Conservation (phyloP, 2,113 vertebrate genomes). For the Ellobius talpinus region DNA sequence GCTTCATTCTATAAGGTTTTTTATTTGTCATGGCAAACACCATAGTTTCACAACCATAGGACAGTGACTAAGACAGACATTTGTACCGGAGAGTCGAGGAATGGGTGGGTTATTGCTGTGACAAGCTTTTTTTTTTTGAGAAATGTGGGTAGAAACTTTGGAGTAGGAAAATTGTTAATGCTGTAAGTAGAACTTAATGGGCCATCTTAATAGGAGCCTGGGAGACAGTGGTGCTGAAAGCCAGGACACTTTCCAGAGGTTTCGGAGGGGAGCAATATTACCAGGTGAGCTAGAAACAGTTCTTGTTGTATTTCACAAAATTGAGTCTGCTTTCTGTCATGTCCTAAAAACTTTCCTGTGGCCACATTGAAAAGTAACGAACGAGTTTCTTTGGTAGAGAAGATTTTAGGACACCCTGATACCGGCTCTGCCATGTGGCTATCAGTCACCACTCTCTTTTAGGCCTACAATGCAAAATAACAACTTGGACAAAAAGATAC, state of each 20-base stretch:
- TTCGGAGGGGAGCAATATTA: neutral
- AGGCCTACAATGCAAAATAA: neutral
- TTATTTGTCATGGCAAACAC: neutral
- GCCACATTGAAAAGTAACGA: neutral
- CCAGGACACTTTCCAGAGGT: neutral
- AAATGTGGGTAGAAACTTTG: neutral
- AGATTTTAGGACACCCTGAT: neutral
- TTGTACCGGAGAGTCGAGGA: neutral
- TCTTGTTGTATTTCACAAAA: neutral
- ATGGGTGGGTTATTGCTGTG: neutral
- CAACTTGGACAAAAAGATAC: neutral
- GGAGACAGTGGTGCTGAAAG: neutral
- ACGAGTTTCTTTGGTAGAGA: neutral
- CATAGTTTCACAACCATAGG: neutral
- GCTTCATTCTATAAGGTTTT: neutral
- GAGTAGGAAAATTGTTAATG: neutral
- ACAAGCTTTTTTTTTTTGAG: neutral
- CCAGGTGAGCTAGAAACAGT: neutral
- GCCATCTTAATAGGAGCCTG: neutral
- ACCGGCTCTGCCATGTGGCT: neutral
- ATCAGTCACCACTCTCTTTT: neutral
- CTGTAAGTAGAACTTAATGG: neutral
- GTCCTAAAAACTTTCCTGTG: neutral
- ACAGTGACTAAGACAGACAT: neutral
- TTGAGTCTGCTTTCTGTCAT: neutral